Base-by-base conservation (phyloP, 2,888 invertebrate species). In the Crematogaster levior region DNA sequence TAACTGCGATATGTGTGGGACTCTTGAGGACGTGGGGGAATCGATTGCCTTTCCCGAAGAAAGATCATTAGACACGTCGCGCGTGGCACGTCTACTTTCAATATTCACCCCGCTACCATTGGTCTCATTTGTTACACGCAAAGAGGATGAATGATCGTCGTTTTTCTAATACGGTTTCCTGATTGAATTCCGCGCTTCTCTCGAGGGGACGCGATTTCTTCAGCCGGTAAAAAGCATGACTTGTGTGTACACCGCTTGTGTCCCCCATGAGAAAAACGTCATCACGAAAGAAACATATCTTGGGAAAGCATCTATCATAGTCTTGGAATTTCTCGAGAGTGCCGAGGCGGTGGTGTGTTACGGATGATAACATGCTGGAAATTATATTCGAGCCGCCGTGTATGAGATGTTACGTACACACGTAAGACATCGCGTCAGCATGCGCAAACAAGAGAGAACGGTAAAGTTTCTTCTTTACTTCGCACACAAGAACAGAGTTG, bases 131-230 rank as follows among this genome's bases (percentile, higher is more conserved):
- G 21, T 60, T 73, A 60, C 30, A 37, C 9, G 15, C 7, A n/a
- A n/a, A 27, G n/a, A 30, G 15, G 21, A 56, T 73, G 60, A 60
- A 73, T 60, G 60, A 73, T 73, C 30, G 43, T 73, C 43, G 48
- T 74, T 63, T 74, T 61, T 74, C n/a, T 27, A 63, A 74, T 48
- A 48, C 21, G 9, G n/a, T 46, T 37, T 30, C 4, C 37, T 74
- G 65, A 63, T 74, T 74, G 63, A 74, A 74, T 74, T 74, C 21
- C 48, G 5, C 21, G 15, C 30, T 58, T 40, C 72, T 72, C 72
- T 18, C 7, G n/a, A 15, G 9, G 63, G 48, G 37, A 74, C 34
- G 34, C 61, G 46, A 74, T 74, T 60, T 74, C 74, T 74, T 63
- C 12, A 1, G 9, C 24, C n/a, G 48, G 21, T 48, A 48, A 74